Base-by-base conservation (phyloP, 2,113 vertebrate species). In the Cervus canadensis region DNA sequence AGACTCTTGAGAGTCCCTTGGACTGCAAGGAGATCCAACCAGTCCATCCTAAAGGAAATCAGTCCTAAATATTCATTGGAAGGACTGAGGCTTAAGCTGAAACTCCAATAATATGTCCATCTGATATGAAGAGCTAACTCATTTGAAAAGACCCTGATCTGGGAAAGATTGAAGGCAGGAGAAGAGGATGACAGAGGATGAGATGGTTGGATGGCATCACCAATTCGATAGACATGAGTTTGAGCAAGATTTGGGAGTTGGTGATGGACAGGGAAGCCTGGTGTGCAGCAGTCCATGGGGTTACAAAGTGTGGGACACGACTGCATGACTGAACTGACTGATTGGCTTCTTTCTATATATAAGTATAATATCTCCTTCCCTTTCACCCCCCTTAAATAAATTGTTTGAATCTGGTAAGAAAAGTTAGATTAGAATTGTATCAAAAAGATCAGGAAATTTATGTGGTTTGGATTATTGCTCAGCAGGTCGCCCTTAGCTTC, bases 401-500 rank as follows among this genome's bases (percentile, higher is more conserved):
- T 7, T 48, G 40, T 54, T 84, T 33, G 28, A 23, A 43, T 87
- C 50, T 23, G 6, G 23, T 33, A 3, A 17, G 43, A 79, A 86
- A 79, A 19, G 28, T 40, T 67, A 14, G 5, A 71, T 26, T 21
- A 16, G 48, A 10, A 26, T 16, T 19, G 3, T 30, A 11, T 4
- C 40, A 2, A 21, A 52, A 33, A 81, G 15, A 33, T 45, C 2
- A 8, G 33, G 12, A 4, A 2, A 2, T 19, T 11, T 54, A 1
- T 1, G 3, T 1, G 7, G 45, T 17, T 48, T 13, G 28, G 23
- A 16, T 10, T 23, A 25, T 21, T 21, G 50, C 4, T 26, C 6
- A 16, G 57, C 3, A 56, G 30, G 9, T n/a, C 1, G 3, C 25
- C 13, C 10, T 13, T 7, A 0, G 12, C 36, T 48, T 59, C 15